A percentile compares a stretch with the other conserved stretches of the same genome.
These are phyloP conservation scores for Tetraodon nigroviridis DNA, from an alignment of 2,113 vertebrate species.

Conservation along the genomic window DNA sequence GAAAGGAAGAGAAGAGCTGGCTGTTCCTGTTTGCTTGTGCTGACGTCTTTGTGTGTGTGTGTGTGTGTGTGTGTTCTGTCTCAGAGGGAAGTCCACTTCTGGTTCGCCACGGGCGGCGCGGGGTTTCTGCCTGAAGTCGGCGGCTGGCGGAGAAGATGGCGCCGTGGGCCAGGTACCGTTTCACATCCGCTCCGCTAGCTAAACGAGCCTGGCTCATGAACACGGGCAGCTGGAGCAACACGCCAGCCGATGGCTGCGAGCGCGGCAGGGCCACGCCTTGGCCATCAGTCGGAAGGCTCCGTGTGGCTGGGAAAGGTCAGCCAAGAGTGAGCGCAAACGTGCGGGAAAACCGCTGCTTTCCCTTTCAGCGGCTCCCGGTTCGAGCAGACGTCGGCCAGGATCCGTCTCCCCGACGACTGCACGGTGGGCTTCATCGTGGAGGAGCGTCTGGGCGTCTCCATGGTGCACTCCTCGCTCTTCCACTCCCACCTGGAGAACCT, in stretches of 20 bases:
- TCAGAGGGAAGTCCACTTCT: constrained; percentile 86
- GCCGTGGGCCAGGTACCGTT: constrained; percentile 87
- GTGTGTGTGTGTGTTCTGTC: constrained; percentile 19
- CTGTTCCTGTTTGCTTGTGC: no score
- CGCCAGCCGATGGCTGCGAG: background rate
- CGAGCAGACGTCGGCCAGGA: constrained; percentile 78
- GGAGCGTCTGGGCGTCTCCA: constrained; percentile 74
- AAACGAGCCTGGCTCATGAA: background rate
- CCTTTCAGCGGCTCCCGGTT: constrained; percentile 77
- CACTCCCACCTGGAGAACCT: constrained; percentile 93
- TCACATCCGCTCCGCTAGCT: no score
- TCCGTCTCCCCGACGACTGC: constrained; percentile 88
- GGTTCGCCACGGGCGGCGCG: constrained; percentile 92
- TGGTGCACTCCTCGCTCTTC: constrained; percentile 81
- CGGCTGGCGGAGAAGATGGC: constrained; percentile 84
- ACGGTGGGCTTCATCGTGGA: constrained; percentile 91
- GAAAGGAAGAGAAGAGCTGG: constrained; percentile 2
- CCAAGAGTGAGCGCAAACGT: no score
- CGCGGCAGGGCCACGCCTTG: background rate
- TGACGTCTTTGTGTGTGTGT: no score
- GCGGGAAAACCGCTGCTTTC: background rate
- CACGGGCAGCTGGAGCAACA: no score
- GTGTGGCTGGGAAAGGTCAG: constrained; percentile 38
- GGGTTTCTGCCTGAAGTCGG: constrained; percentile 92
- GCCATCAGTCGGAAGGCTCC: constrained; percentile 19